Evolutionary conservation across 2,888 invertebrate genomes (phyloP).

Genomic region (Dryococelus australis): DNA sequence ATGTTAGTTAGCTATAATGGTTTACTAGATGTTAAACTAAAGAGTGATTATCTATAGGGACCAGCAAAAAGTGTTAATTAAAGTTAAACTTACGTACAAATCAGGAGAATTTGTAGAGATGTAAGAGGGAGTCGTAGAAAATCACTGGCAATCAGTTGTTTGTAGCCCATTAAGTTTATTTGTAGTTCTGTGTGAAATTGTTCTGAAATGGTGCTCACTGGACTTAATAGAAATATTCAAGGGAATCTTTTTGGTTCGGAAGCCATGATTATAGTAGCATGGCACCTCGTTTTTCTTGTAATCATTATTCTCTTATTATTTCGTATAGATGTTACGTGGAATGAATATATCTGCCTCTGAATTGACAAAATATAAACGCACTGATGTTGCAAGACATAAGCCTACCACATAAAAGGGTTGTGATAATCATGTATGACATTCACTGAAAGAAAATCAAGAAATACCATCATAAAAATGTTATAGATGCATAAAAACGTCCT

Average conservation of each 20-base stretch:
- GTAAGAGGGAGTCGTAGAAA: neutral
- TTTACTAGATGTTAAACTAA: slow-evolving; percentile 7
- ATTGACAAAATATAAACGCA: neutral
- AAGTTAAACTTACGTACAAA: slow-evolving; percentile 17
- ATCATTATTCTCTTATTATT: neutral
- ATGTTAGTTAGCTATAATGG: slow-evolving; percentile 18
- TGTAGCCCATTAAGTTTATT: neutral
- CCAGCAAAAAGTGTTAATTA: slow-evolving; percentile 39
- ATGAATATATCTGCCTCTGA: neutral
- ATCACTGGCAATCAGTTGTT: neutral
- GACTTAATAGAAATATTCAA: neutral
- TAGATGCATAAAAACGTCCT: neutral
- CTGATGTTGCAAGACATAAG: neutral
- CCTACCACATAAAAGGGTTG: neutral
- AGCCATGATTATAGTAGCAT: neutral
- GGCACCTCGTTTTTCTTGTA: neutral
- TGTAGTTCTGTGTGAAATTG: neutral
- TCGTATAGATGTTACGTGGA: neutral
- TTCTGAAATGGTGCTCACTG: neutral
- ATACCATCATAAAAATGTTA: neutral
- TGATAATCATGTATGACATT: neutral
- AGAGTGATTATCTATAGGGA: slow-evolving; percentile 44
- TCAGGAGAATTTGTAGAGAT: neutral
- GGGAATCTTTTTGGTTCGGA: neutral
- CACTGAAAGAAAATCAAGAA: neutral